A percentile compares a stretch with the other conserved stretches of the same genome.
These are phyloP conservation scores for Heptranchias perlo DNA, from an alignment of 2,113 vertebrate species.

Conservation along the genomic window DNA sequence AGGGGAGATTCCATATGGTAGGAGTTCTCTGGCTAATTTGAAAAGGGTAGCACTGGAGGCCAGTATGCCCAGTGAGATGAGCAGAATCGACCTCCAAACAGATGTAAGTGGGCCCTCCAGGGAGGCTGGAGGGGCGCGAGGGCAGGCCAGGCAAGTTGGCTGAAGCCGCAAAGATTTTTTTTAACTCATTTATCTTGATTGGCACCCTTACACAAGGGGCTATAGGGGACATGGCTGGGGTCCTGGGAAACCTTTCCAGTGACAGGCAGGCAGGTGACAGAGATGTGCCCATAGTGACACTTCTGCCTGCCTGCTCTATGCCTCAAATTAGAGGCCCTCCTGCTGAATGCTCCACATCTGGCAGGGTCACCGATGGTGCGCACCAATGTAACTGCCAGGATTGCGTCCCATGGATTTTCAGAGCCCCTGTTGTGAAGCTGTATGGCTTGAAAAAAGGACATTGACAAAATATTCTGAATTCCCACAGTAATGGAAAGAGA, in stretches of 20 bases:
- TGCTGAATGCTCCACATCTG: too few species aligned
- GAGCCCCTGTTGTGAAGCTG: background rate
- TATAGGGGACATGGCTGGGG: background rate
- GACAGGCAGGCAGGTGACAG: background rate
- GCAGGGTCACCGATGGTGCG: background rate
- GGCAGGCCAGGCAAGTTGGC: background rate
- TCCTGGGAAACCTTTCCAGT: background rate
- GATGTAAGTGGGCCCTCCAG: too few species aligned
- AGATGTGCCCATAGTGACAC: background rate
- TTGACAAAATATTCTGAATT: background rate
- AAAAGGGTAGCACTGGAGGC: background rate
- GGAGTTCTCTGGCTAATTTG: background rate
- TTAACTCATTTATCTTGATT: background rate
- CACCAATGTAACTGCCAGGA: background rate
- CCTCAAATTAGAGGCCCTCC: background rate
- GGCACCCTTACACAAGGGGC: background rate
- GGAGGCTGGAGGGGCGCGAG: background rate
- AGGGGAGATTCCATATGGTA: background rate
- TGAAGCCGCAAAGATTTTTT: background rate
- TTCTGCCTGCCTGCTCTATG: background rate
- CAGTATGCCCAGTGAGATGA: background rate
- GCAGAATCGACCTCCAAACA: background rate
- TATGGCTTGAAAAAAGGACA: background rate
- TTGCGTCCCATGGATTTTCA: background rate
- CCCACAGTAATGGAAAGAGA: background rate